Base-by-base conservation (phyloP, 2,797 vertebrate species). In the Bovichtus diacanthus region DNA sequence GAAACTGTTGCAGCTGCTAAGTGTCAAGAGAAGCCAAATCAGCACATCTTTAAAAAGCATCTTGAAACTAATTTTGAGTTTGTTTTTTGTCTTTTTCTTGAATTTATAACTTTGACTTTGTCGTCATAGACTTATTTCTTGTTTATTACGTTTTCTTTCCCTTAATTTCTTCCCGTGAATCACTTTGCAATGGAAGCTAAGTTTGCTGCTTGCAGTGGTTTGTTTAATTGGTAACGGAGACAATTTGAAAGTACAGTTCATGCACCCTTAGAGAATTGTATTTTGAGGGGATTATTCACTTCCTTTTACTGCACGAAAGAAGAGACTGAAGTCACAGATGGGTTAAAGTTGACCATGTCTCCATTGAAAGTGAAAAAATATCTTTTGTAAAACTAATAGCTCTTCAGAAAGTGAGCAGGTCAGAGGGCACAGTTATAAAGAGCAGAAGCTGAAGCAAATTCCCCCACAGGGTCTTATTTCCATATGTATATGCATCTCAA, bases 381-480 rank as follows among this genome's bases (percentile, higher is more conserved):
- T 36, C 10, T 67, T 55, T 61, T 27, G 19, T 54, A 29, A 63
- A 46, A 65, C 25, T 4, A 82, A 21, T 19, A 41, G 47, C 23
- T 49, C 7, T 44, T 55, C 18, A 64, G 23, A 46, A 38, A 61
- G 25, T 1, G 1, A 50, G 21, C 43, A 41, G 16, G 43, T 61
- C 44, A 72, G 25, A 50, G 56, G 49, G 43, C 15, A 27, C 9
- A 2, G 36, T 43, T 36, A 2, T 61, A 21, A 56, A 46, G 25
- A 61, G 49, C 9, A 58, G 55, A 77, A 46, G 21, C 43, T 39
- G 39, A 73, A 60, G 56, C 58, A 69, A 63, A 84, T 82, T 88
- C 70, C 70, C 69, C 67, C 74, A 62, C 78, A 81, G 72, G 70
- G 67, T 56, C 90, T 87, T 51, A 90, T 92, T 89, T 87, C 74